These are phyloP conservation scores for Cecidostiba fungosa DNA, from an alignment of 2,888 invertebrate genomes.

Conservation along the genomic window DNA sequence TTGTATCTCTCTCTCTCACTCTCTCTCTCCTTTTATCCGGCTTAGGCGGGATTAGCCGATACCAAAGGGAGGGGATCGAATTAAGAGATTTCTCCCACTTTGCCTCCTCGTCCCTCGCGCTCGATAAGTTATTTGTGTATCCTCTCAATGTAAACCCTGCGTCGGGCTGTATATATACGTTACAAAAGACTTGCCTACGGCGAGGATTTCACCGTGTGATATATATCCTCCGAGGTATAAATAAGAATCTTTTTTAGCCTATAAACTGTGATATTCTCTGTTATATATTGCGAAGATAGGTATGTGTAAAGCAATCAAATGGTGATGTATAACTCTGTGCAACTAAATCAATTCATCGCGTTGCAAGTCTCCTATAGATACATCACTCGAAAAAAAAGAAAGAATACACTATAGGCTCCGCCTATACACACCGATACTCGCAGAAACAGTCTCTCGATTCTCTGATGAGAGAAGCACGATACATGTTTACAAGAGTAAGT, in stretches of 20 bases:
- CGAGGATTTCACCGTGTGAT: neutral
- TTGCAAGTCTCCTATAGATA: slow-evolving; percentile 16
- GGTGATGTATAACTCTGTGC: neutral
- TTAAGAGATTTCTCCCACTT: neutral
- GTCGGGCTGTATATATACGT: neutral
- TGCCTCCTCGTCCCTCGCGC: neutral
- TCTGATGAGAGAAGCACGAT: slow-evolving; percentile 5
- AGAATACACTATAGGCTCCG: neutral
- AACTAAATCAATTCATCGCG: neutral
- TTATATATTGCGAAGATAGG: no score
- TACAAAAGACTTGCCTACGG: neutral
- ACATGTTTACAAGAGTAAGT: neutral
- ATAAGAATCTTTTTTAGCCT: no score
- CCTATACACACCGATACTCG: neutral
- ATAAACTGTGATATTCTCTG: no score
- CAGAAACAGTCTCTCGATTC: neutral
- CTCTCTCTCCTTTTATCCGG: neutral
- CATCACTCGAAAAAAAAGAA: neutral
- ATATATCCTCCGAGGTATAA: neutral
- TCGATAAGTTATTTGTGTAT: slow-evolving; percentile 1
- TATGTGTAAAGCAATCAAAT: slow-evolving; percentile 40
- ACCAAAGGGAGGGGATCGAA: neutral
- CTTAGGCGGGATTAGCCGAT: neutral
- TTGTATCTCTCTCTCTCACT: neutral
- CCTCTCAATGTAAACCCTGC: slow-evolving; percentile 5